phyloP scores from a whole-genome alignment of 1,140 invertebrate genomes.

The Pogonus chalceus region DNA sequence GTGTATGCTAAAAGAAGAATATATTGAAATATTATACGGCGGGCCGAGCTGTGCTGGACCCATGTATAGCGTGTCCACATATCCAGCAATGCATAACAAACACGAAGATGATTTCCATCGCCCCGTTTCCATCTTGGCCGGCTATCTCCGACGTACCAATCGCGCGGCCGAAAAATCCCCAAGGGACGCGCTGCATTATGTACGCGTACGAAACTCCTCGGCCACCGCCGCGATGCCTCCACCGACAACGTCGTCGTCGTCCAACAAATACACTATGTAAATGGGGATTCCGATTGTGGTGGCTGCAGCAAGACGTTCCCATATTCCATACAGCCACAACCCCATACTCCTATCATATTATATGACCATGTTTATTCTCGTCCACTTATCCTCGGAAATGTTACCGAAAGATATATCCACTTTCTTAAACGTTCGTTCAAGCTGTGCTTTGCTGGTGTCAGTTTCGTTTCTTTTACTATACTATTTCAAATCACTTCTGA shows the following conservation, averaged over 20 bases:
- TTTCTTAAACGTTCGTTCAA: too few relatives aligned
- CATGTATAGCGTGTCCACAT: constrained; percentile 20
- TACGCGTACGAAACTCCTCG: neutral
- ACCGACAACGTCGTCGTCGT: neutral
- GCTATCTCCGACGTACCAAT: neutral
- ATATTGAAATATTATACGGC: constrained; percentile 30
- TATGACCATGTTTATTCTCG: neutral
- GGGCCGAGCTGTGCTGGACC: constrained; percentile 11
- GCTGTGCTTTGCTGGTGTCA: too few relatives aligned
- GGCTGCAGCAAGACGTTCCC: too few relatives aligned
- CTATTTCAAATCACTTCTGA: too few relatives aligned
- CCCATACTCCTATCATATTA: neutral
- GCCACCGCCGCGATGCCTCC: neutral
- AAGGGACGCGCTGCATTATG: neutral
- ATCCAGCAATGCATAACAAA: constrained; percentile 30
- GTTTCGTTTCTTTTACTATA: too few relatives aligned
- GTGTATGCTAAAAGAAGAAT: constrained; percentile 16
- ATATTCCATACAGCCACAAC: too few relatives aligned
- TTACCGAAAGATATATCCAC: neutral
- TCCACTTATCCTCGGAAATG: constrained; percentile 2
- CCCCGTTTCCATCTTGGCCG: neutral
- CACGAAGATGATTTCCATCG: constrained; percentile 14
- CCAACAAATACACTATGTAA: constrained; percentile 4
- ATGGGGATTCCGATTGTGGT: neutral
- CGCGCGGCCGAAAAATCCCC: neutral